Conservation (phyloP, 2,113 vertebrate genomes). For the Anguilla rostrata region DNA sequence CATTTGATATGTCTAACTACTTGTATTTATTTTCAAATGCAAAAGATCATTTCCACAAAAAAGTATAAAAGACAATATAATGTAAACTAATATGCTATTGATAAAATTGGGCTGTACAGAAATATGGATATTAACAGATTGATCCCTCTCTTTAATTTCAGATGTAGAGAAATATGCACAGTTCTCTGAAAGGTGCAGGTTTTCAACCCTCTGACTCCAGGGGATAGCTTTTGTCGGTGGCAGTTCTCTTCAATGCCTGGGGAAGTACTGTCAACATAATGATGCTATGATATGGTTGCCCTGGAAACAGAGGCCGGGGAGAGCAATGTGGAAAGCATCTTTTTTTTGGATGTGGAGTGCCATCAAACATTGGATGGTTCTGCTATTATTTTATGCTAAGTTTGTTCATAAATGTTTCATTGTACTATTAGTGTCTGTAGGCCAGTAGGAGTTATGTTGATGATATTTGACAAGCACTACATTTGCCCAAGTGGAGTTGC, state of each 20-base stretch:
- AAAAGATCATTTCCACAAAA: background rate
- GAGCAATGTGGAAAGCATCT: background rate
- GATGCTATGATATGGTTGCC: background rate
- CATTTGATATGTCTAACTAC: background rate
- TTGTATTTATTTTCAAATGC: background rate
- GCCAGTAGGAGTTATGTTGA: conserved; percentile 37
- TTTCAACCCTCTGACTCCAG: background rate
- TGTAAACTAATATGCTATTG: background rate
- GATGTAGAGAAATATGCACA: background rate
- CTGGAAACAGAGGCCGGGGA: background rate
- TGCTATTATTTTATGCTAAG: background rate
- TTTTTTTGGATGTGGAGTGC: background rate
- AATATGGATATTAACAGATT: background rate
- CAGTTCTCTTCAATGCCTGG: background rate
- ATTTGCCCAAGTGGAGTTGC: background rate
- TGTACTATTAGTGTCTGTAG: conserved; percentile 19
- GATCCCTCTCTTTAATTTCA: background rate
- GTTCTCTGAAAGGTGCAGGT: background rate
- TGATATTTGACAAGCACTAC: background rate
- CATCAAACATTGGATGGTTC: background rate
- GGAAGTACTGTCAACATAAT: background rate
- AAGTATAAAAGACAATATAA: background rate
- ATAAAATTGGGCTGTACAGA: background rate
- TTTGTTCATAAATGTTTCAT: conserved; percentile 1
- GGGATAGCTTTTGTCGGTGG: background rate